Evolutionary conservation across 2,888 invertebrate species (phyloP).

Genomic region (Conus canariensis): DNA sequence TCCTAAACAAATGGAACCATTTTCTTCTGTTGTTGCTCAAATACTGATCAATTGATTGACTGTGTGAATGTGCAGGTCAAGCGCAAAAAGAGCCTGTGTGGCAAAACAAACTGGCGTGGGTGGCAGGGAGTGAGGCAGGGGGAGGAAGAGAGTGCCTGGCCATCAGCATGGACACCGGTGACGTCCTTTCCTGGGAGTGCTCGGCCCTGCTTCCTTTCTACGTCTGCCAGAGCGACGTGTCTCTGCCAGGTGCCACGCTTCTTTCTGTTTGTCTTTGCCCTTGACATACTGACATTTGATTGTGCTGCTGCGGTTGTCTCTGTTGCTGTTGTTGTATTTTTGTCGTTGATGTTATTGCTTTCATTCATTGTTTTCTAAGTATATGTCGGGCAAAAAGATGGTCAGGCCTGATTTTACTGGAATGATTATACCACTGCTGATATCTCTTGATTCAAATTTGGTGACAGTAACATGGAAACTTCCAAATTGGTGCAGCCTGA

Average conservation of each 20-base stretch:
- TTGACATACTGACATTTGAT: background rate
- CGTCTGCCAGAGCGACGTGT: background rate
- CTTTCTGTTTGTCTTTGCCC: background rate
- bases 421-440: too few relatives aligned
- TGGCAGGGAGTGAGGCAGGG: background rate
- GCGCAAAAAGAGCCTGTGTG: too few relatives aligned
- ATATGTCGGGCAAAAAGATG: too few relatives aligned
- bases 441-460: too few relatives aligned
- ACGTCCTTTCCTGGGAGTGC: slow-evolving; percentile 31
- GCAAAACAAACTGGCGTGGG: slow-evolving; percentile 17
- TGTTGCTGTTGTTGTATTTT: background rate
- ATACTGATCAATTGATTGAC: too few relatives aligned
- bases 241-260: background rate
- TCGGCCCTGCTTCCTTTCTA: background rate
- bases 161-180: background rate
- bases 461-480: too few relatives aligned
- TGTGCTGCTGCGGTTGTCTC: background rate
- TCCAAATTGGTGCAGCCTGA: too few relatives aligned
- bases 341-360: background rate
- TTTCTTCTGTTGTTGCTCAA: too few relatives aligned
- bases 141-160: background rate
- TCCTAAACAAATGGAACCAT: too few relatives aligned
- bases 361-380: background rate
- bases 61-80: too few relatives aligned
- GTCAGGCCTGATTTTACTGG: too few relatives aligned